Percentiles rank a stretch among this genome's conserved stretches.
Conservation (phyloP, 2,113 vertebrate species). For the Amia ocellicauda region DNA sequence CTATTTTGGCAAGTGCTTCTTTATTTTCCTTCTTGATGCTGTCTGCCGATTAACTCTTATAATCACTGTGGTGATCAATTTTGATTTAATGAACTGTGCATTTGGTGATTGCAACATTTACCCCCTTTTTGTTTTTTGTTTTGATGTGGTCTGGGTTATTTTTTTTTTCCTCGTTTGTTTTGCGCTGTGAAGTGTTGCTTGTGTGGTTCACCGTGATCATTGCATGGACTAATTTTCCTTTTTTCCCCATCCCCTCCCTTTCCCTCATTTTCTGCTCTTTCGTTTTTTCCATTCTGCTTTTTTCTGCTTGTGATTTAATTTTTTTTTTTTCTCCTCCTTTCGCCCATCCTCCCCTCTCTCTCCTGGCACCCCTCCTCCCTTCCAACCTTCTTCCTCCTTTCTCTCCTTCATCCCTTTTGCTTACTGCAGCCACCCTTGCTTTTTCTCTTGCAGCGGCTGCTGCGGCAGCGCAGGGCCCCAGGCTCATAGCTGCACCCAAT, state of each 20-base stretch:
- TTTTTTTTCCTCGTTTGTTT: slow-evolving; percentile 33
- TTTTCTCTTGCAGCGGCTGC: slow-evolving; percentile 81
- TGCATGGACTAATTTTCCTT: slow-evolving; percentile 77
- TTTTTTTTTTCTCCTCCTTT: slow-evolving; percentile 23
- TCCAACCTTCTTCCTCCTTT: slow-evolving; percentile 28
- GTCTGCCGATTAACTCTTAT: slow-evolving; percentile 37
- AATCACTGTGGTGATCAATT: slow-evolving; percentile 52
- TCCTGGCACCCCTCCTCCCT: slow-evolving; percentile 5
- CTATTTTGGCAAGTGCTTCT: neutral
- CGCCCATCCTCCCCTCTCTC: slow-evolving; percentile 18
- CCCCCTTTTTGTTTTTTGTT: slow-evolving; percentile 33
- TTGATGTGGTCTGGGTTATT: slow-evolving; percentile 43
- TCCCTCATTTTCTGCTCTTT: slow-evolving; percentile 17
- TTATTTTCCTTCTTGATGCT: slow-evolving; percentile 29
- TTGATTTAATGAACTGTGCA: slow-evolving; percentile 44
- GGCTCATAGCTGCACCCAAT: slow-evolving; percentile 61
- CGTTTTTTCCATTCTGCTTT: slow-evolving; percentile 15
- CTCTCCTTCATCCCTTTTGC: slow-evolving; percentile 44
- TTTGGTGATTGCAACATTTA: slow-evolving; percentile 36
- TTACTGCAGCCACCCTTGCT: slow-evolving; percentile 77
- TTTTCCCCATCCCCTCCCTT: slow-evolving; percentile 33
- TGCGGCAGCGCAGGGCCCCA: slow-evolving; percentile 68
- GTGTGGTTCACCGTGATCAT: slow-evolving; percentile 70
- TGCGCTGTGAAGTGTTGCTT: slow-evolving; percentile 49
- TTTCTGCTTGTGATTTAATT: slow-evolving; percentile 51